Evolutionary conservation across 2,888 invertebrate genomes (phyloP).

Genomic region (Hypsopygia costalis): DNA sequence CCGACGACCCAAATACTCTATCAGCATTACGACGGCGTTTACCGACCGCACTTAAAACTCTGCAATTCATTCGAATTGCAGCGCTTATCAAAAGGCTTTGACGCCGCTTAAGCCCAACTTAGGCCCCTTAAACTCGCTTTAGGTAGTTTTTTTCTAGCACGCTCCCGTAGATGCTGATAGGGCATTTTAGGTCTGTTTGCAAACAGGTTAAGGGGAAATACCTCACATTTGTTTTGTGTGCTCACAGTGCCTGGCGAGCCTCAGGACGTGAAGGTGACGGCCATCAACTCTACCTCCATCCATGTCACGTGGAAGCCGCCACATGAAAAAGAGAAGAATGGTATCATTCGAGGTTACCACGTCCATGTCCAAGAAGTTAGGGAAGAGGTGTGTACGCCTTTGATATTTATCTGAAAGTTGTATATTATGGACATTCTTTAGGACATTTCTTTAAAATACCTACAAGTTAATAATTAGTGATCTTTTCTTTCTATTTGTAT

Average conservation of each 20-base stretch:
- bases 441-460: too few relatives aligned
- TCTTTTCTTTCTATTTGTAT: too few relatives aligned
- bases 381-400: conserved; percentile 89
- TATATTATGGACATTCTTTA: too few relatives aligned
- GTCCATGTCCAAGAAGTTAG: conserved; percentile 95
- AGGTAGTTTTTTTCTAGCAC: conserved; percentile 63
- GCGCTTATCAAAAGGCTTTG: conserved; percentile 46
- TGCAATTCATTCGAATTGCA: conserved; percentile 30
- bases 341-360: conserved; percentile 97
- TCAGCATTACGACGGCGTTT: conserved; percentile 70
- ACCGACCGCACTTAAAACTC: conserved; percentile 59
- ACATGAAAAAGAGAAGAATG: conserved; percentile 93
- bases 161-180: conserved; percentile 79
- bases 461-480: too few relatives aligned
- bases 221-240: conserved; percentile 42
- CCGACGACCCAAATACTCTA: conserved; percentile 69
- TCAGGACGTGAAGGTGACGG: conserved; percentile 92
- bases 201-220: conserved; percentile 34
- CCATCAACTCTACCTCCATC: conserved; percentile 97
- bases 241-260: conserved; percentile 98
- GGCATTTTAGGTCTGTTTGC: conserved; percentile 67
- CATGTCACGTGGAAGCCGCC: conserved; percentile 98
- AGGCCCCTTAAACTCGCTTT: conserved; percentile 59
- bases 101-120: conserved; percentile 47
- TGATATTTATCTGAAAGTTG: too few relatives aligned